Evolutionary conservation across 1,140 invertebrate species (phyloP), one percentile per base, ranked within the genome.

Genomic region (Drosophila rhopaloa): DNA sequence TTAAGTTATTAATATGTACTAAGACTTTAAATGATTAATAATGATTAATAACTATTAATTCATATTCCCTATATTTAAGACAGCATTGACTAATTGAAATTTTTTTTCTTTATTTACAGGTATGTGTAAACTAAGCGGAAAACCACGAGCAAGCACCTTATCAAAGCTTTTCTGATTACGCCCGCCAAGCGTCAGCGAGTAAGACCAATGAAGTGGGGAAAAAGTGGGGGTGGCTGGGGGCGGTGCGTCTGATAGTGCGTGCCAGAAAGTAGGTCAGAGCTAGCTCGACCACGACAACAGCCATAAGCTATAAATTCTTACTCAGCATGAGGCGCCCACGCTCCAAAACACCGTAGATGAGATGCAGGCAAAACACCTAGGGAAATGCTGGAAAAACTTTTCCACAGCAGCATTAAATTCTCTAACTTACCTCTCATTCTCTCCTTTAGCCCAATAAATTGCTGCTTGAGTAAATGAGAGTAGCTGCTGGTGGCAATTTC

Each of bases 231-330:
- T 40, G 47, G 41, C 24, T 16, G 16, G 38, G 11, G 16, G n/a
- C 7, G 41, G 11, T 43, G 37, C 32, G 40, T 13, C 59, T 57
- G 77, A 74, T 79, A 74, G 48, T 68, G 76, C 44, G 56, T 79
- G 68, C 51, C 53, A 4, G 43, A 79, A 79, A 80, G 53, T 79
- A 68, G 61, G 77, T 80, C 60, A 79, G 38, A 79, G 38, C 24
- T 38, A 38, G 61, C 73, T 57, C 48, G 54, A 56, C 50, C 63
- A 65, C 53, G 37, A 41, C 58, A 54, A 66, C 72, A 66, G 44
- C 10, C 71, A 63, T 65, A 50, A 50, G 71, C 47, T 50, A 47
- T 58, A 38, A 63, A 58, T 67, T 76, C 65, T 37, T 27, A 13
- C 37, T n/a, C 37, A 70, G 37, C 50, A 11, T 10, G 35, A n/a